These are phyloP conservation scores for Ptychadena robeensis DNA, from an alignment of 2,797 vertebrate genomes.

Conservation along the genomic window DNA sequence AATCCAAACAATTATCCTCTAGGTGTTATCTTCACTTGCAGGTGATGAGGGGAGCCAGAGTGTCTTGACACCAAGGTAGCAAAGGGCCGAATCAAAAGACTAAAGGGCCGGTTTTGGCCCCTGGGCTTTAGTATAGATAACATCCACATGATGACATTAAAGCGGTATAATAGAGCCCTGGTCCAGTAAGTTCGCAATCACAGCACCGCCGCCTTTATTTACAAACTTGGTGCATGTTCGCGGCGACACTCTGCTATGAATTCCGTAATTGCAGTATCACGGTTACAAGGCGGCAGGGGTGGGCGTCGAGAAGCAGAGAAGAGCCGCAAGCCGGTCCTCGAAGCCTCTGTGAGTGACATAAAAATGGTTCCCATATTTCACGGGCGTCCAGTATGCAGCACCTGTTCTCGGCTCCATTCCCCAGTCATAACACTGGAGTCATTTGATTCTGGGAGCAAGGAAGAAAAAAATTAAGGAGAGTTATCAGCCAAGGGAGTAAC, in stretches of 20 bases:
- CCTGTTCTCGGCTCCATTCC: constrained; percentile 52
- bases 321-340: not conserved
- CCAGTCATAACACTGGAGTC: constrained; percentile 57
- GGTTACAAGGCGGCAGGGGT: not conserved
- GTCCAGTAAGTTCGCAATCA: not conserved
- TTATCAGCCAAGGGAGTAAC: constrained; percentile 21
- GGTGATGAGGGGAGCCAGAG: no score
- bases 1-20: no score
- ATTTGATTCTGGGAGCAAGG: constrained; percentile 43
- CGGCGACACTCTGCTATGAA: not conserved
- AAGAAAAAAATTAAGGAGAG: constrained; percentile 28
- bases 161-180: no score
- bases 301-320: not conserved
- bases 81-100: no score
- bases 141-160: no score
- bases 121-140: no score
- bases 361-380: constrained; percentile 59
- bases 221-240: constrained; percentile 15
- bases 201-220: constrained; percentile 8
- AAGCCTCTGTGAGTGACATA: constrained; percentile 41
- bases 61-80: no score
- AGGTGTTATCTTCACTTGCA: no score
- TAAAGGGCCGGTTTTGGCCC: no score
- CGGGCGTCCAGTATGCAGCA: constrained; percentile 32
- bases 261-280: not conserved